Evolutionary conservation across 2,888 invertebrate species (phyloP), one percentile per base, ranked within the genome.

Genomic region (Watsonalla cultraria): DNA sequence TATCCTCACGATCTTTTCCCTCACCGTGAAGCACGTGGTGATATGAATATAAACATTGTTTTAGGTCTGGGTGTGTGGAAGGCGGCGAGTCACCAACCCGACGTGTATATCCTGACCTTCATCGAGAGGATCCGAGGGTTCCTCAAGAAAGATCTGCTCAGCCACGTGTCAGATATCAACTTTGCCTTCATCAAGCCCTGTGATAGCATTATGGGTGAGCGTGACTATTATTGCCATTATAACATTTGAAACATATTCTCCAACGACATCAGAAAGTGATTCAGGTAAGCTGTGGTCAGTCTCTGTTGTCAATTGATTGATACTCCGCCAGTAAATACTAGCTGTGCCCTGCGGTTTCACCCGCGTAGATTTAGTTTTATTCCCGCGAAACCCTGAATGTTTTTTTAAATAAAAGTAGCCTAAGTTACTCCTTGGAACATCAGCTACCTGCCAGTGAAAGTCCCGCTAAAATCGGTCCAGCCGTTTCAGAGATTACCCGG

Each of bases 31-130:
- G 24, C 24, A 24, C 4, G 24, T 66, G 42, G 51, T 24, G 55
- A 15, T 24, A 46, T 45, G 51, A 7, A 14, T 34, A 46, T 42
- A 37, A 51, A 13, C 15, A 0, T 24, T 24, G 24, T 24, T 24
- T 24, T 61, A 90, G 90, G 90, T 49, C 74, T 93, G 13, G 95
- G 94, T 0, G 94, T 94, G 0, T 95, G 95, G 94, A 92, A 80
- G 69, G 83, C 92, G 45, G 92, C 93, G 0, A 67, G 77, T 0
- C 93, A 94, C 57, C 95, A 95, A 68, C 86, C 90, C 11, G 86
- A 92, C 62, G 91, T 94, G 45, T 95, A 93, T 65, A 74, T 94
- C 5, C 86, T 94, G 47, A 92, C 93, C 0, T 94, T 94, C 62
- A 81, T 92, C n/a, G 92, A 94, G 53, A 86, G 94, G 8, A 76